Evolutionary conservation across 2,888 invertebrate genomes (phyloP).

Genomic region (Diarsia mendica): DNA sequence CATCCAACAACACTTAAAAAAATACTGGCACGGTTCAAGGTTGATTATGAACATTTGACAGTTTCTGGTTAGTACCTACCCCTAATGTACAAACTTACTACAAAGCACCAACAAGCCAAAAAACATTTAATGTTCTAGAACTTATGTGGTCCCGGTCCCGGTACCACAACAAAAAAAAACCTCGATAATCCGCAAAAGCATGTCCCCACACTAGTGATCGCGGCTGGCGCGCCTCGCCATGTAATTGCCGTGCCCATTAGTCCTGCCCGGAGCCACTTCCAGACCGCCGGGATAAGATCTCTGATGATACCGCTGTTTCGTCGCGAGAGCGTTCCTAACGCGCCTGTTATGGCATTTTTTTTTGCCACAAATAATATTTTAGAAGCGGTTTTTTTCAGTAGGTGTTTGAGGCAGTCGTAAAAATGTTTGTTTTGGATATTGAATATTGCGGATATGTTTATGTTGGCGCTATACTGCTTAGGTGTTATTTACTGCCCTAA

Average conservation of each 20-base stretch:
- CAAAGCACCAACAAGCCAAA: background rate
- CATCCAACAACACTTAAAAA: background rate
- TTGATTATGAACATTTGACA: no score
- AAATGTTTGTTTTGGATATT: conserved; percentile 33
- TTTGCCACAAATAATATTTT: conserved; percentile 42
- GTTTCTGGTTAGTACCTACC: no score
- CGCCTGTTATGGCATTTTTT: conserved; percentile 38
- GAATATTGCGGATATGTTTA: background rate
- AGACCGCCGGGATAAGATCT: conserved; percentile 73
- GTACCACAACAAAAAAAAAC: background rate
- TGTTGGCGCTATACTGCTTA: background rate
- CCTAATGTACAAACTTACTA: no score
- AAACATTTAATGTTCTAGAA: background rate
- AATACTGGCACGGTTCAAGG: no score
- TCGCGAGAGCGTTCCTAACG: conserved; percentile 50
- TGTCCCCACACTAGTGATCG: conserved; percentile 41
- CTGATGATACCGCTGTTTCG: conserved; percentile 71
- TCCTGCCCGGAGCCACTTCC: conserved; percentile 73
- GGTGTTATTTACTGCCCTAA: background rate
- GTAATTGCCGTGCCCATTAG: conserved; percentile 83
- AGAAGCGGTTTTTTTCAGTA: conserved; percentile 35
- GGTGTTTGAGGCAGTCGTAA: conserved; percentile 10
- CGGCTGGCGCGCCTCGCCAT: conserved; percentile 65
- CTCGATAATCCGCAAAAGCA: conserved; percentile 16
- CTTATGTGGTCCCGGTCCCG: background rate